Conservation (phyloP, 2,888 invertebrate genomes). For the Automeris io region DNA sequence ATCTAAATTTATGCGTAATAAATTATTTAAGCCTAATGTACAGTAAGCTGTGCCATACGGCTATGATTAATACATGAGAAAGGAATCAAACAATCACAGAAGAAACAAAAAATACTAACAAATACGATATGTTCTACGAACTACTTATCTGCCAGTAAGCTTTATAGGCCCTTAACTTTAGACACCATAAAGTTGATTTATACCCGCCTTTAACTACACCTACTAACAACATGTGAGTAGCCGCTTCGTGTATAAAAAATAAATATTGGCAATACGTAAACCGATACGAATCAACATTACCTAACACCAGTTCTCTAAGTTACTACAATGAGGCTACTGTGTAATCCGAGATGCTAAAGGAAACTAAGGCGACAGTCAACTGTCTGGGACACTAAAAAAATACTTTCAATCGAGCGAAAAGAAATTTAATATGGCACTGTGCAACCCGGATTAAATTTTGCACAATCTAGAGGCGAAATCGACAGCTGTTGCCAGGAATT, state of each 20-base stretch:
- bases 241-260: conserved; percentile 33
- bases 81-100: too few relatives aligned
- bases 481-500: conserved; percentile 67
- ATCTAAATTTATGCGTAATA: too few relatives aligned
- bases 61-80: too few relatives aligned
- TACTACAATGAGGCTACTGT: conserved; percentile 66
- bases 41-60: too few relatives aligned
- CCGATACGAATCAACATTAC: conserved; percentile 50
- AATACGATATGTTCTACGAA: conserved; percentile 1
- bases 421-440: conserved; percentile 66
- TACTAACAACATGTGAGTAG: conserved; percentile 43
- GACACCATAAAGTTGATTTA: conserved; percentile 43
- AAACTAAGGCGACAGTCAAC: conserved; percentile 69
- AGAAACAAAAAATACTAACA: too few relatives aligned
- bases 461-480: conserved; percentile 60
- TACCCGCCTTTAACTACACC: conserved; percentile 54
- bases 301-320: conserved; percentile 44
- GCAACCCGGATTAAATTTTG: conserved; percentile 70
- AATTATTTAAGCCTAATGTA: too few relatives aligned
- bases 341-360: conserved; percentile 64
- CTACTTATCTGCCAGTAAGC: conserved; percentile 3
- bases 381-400: conserved; percentile 57
- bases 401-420: conserved; percentile 61
- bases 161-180: conserved; percentile 22
- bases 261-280: conserved; percentile 35